Conservation (phyloP, 2,888 invertebrate genomes). For the Eutolmus rufibarbis region DNA sequence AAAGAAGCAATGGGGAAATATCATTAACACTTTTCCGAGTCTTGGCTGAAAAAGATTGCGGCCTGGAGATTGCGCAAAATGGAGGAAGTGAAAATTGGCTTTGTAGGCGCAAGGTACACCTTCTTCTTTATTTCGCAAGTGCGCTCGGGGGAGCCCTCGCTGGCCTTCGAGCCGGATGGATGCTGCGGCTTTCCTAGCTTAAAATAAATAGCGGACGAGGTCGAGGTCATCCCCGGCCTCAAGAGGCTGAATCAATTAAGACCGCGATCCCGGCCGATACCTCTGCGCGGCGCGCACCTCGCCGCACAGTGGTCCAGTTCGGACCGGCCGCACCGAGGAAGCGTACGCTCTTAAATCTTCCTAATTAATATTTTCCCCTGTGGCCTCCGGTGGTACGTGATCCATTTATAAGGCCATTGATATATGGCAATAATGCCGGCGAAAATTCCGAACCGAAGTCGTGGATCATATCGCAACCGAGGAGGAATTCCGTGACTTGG, state of each 20-base stretch:
- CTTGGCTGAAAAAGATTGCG: neutral
- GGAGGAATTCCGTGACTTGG: slow-evolving; percentile 28
- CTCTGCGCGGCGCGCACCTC: neutral
- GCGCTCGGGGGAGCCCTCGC: neutral
- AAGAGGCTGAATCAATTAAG: slow-evolving; percentile 30
- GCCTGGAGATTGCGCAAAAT: slow-evolving; percentile 15
- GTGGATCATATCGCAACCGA: slow-evolving; percentile 31
- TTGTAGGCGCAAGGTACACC: neutral
- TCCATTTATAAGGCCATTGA: slow-evolving; percentile 23
- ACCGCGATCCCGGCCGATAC: neutral
- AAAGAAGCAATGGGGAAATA: slow-evolving; percentile 28
- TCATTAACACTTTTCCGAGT: slow-evolving; percentile 38
- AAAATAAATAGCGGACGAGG: slow-evolving; percentile 24
- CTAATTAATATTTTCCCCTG: slow-evolving; percentile 7
- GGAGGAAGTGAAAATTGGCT: slow-evolving; percentile 24
- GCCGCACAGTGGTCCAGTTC: neutral
- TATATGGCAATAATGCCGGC: slow-evolving; percentile 2
- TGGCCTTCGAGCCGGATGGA: neutral
- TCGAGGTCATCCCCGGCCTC: slow-evolving; percentile 14
- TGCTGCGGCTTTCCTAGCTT: neutral
- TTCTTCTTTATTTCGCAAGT: neutral
- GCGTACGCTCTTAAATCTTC: neutral
- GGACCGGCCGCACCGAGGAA: neutral
- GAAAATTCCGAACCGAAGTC: neutral
- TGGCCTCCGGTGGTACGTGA: neutral